Conservation (phyloP, 2,113 vertebrate genomes). For the Lontra canadensis region DNA sequence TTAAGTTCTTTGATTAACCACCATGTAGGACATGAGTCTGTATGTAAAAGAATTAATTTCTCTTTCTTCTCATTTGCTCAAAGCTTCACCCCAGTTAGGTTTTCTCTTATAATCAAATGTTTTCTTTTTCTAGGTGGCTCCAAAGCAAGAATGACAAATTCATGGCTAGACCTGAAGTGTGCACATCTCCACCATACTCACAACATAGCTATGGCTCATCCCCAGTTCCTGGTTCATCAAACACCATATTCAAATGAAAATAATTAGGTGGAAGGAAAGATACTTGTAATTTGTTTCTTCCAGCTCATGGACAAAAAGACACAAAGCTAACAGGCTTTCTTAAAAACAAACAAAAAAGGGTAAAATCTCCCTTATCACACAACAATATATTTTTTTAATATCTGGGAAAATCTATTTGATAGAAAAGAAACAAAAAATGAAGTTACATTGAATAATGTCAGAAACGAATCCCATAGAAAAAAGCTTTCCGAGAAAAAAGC, state of each 20-base stretch:
- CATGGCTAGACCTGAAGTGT: background rate
- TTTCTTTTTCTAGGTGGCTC: background rate
- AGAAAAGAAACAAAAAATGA: conserved; percentile 29
- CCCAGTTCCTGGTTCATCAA: background rate
- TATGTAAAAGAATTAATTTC: background rate
- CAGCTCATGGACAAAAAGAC: background rate
- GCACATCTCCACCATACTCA: background rate
- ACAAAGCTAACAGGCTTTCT: background rate
- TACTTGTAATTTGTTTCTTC: background rate
- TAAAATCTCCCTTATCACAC: background rate
- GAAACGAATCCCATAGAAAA: background rate
- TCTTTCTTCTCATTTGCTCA: background rate
- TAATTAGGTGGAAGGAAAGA: background rate
- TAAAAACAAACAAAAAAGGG: background rate
- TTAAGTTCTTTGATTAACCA: background rate
- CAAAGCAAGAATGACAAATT: background rate
- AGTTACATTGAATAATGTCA: conserved; percentile 8
- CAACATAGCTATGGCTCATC: background rate
- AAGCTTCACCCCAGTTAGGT: background rate
- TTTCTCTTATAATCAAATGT: background rate
- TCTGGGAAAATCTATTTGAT: background rate
- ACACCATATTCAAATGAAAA: background rate
- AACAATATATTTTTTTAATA: background rate
- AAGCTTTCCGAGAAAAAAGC: background rate
- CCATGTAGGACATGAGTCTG: background rate